Percentiles rank a stretch among this genome's conserved stretches.
These are phyloP conservation scores for Leptoclinus maculatus DNA, from an alignment of 2,797 vertebrate genomes.

Conservation along the genomic window DNA sequence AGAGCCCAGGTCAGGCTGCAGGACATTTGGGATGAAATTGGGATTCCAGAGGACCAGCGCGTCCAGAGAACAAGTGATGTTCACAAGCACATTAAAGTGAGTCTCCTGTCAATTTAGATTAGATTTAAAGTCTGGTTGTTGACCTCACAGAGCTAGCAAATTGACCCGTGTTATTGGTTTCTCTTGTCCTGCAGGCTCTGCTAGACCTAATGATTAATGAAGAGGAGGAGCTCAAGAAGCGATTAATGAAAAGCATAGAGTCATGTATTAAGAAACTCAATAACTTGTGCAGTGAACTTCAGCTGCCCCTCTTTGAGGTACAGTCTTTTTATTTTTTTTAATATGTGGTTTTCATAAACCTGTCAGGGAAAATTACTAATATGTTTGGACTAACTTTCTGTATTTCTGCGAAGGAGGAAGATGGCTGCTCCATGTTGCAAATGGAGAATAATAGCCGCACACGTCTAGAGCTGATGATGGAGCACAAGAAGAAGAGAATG, in stretches of 20 bases:
- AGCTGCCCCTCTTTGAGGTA: conserved; percentile 87
- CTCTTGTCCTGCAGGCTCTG: conserved; percentile 79
- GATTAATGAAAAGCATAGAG: conserved; percentile 86
- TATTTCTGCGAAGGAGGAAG: conserved; percentile 82
- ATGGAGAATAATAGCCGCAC: conserved; percentile 91
- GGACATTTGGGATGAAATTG: conserved; percentile 96
- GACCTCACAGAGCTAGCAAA: not conserved
- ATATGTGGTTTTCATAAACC: not conserved
- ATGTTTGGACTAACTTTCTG: conserved; percentile 7
- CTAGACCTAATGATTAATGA: conserved; percentile 94
- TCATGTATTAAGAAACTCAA: conserved; percentile 83
- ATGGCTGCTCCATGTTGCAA: conserved; percentile 89
- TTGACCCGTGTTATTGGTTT: not conserved
- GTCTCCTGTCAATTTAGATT: not conserved
- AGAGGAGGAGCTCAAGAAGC: conserved; percentile 88
- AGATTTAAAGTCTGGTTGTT: not conserved
- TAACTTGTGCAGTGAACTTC: conserved; percentile 86
- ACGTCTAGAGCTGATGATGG: conserved; percentile 85
- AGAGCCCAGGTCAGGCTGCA: conserved; percentile 86
- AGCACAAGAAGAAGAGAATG: conserved; percentile 89
- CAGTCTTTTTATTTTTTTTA: not conserved
- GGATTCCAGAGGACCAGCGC: conserved; percentile 93
- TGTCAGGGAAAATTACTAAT: not conserved
- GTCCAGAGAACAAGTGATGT: conserved; percentile 90
- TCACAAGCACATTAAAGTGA: conserved; percentile 91